Evolutionary conservation across 2,888 invertebrate species (phyloP), one percentile per base, ranked within the genome.

Genomic region (Mycalesis mineus): DNA sequence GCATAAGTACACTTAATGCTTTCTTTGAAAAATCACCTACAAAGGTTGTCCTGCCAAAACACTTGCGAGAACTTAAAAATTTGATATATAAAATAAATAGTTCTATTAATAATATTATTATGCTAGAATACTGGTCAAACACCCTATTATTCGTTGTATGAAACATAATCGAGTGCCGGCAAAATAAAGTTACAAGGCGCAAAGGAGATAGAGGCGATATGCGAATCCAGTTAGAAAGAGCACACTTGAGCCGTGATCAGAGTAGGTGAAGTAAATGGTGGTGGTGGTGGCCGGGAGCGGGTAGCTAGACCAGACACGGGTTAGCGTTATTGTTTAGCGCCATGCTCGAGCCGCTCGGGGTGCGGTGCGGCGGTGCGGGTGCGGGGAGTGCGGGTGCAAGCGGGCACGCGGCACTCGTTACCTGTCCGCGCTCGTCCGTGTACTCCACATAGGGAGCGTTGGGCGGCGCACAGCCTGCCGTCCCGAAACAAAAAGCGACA

Each of bases 341-440:
- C 71, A 73, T 71, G 76, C 73, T 72, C 58, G 51, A 51, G 64
- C 54, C 63, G 56, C 45, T 58, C 50, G 36, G 22, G 37, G 41
- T 15, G 47, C 14, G 41, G 29, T 52, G 13, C 8, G 37, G 13
- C 44, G 33, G 44, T 40, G 55, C 31, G 56, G 49, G 45, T 39
- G 53, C 28, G 58, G 51, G 53, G 65, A 55, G 58, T 22, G 65
- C 47, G 60, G 55, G 42, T 61, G 60, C 57, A 60, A 49, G 60
- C 45, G 61, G 82, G 77, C 79, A 78, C 79, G 78, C 83, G 80
- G 79, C 87, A 88, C 87, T 68, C 91, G 91, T 92, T 96, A 97
- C 97, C 97, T 97, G 96, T 94, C 96, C 96, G 93, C 95, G 95
- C 91, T 95, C 95, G 93, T 97, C 97, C 92, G 96, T 96, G 94